Conservation (phyloP, 2,888 invertebrate genomes). For the Stratiomys singularior region DNA sequence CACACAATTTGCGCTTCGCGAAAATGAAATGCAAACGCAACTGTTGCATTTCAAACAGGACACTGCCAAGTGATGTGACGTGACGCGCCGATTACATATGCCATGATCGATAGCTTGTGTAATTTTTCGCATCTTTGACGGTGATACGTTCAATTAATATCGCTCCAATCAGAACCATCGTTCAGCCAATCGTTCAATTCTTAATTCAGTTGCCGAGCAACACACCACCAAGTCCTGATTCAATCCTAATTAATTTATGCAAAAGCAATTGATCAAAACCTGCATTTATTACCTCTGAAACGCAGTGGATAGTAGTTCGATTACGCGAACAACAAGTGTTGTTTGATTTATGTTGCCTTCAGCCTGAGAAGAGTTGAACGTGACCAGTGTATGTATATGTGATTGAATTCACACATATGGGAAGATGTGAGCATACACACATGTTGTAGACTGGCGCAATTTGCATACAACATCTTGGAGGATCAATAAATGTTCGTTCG, state of each 20-base stretch:
- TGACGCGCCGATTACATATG: constrained; percentile 17
- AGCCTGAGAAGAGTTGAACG: constrained; percentile 1
- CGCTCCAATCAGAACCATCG: constrained; percentile 13
- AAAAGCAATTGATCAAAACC: constrained; percentile 44
- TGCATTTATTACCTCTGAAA: constrained; percentile 40
- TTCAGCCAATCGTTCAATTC: constrained; percentile 24
- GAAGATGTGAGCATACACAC: too few species aligned
- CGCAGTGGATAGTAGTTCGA: constrained; percentile 35
- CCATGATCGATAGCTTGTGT: constrained; percentile 40
- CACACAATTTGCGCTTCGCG: too few species aligned
- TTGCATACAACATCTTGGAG: constrained; percentile 39
- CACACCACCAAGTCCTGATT: constrained; percentile 15
- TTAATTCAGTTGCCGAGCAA: background rate
- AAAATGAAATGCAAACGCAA: too few species aligned
- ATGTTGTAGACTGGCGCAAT: too few species aligned
- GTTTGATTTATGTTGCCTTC: constrained; percentile 41
- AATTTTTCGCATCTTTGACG: constrained; percentile 41
- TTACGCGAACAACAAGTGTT: constrained; percentile 40
- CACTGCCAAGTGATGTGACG: background rate
- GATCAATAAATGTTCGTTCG: background rate
- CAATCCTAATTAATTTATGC: constrained; percentile 43
- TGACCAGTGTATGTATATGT: background rate
- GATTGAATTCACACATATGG: too few species aligned
- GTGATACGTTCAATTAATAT: constrained; percentile 35
- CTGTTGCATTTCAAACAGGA: too few species aligned